Evolutionary conservation across 2,797 vertebrate species (phyloP).

Genomic region (Coracias cyanogaster): DNA sequence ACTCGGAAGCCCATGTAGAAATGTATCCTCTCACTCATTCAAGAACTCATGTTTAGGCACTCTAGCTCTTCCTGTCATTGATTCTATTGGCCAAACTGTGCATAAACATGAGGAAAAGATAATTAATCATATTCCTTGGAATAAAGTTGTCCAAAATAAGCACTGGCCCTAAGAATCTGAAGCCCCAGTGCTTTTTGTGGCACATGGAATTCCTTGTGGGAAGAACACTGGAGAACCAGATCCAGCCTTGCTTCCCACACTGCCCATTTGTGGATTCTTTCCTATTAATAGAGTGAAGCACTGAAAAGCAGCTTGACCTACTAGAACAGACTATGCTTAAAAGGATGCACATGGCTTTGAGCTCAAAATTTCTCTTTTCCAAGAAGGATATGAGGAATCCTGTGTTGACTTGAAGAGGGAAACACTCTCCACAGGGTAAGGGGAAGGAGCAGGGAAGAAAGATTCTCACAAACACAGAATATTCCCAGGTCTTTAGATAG

Average conservation of each 20-base stretch:
- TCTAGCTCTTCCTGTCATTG: background rate
- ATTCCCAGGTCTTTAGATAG: background rate
- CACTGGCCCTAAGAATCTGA: background rate
- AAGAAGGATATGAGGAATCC: background rate
- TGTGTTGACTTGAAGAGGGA: background rate
- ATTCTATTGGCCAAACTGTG: background rate
- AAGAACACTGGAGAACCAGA: background rate
- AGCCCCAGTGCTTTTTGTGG: background rate
- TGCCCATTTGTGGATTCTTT: constrained; percentile 27
- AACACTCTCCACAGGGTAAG: background rate
- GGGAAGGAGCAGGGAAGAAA: background rate
- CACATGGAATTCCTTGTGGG: background rate
- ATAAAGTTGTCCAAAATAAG: constrained; percentile 9
- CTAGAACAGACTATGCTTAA: background rate
- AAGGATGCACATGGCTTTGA: background rate
- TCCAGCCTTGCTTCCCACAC: constrained; percentile 26
- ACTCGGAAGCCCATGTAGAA: background rate
- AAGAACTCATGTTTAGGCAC: background rate
- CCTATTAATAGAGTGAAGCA: constrained; percentile 19
- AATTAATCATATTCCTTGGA: background rate
- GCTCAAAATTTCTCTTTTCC: background rate
- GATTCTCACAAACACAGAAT: background rate
- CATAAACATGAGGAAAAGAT: background rate
- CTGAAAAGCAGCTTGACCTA: background rate
- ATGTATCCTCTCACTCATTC: background rate